These are phyloP conservation scores for Cylloceria caligata DNA, from an alignment of 2,888 invertebrate genomes.

Conservation along the genomic window DNA sequence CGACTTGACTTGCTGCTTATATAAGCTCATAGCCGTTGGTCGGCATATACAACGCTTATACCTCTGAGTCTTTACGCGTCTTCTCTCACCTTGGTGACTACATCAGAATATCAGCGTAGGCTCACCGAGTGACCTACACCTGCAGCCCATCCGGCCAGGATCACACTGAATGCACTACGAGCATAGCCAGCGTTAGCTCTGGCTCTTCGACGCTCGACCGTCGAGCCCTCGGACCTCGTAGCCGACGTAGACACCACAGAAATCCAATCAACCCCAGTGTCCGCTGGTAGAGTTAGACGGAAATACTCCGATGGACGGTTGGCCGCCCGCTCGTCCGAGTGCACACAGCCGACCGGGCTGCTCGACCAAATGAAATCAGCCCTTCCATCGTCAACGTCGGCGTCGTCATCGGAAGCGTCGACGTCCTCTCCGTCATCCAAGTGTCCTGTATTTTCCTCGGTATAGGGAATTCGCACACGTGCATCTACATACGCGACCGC, in stretches of 20 bases:
- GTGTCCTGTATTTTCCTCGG: slow-evolving; percentile 11
- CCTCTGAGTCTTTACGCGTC: not conserved
- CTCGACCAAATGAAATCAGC: slow-evolving; percentile 63
- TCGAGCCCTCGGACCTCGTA: slow-evolving; percentile 38
- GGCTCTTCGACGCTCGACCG: slow-evolving; percentile 10
- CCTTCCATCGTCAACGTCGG: slow-evolving; percentile 36
- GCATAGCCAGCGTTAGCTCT: slow-evolving; percentile 15
- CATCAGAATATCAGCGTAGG: slow-evolving; percentile 25
- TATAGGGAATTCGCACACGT: not conserved
- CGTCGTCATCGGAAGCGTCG: slow-evolving; percentile 19
- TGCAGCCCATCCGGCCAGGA: slow-evolving; percentile 18
- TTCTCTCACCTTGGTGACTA: not conserved
- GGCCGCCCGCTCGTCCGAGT: not conserved
- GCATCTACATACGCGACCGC: not conserved
- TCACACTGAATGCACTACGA: slow-evolving; percentile 26
- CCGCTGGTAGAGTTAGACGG: slow-evolving; percentile 34
- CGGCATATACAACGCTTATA: not conserved
- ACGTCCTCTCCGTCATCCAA: slow-evolving; percentile 17
- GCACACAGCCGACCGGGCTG: slow-evolving; percentile 15
- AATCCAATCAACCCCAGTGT: slow-evolving; percentile 69
- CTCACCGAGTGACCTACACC: slow-evolving; percentile 6
- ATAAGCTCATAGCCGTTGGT: not conserved
- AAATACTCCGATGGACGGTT: slow-evolving; percentile 41
- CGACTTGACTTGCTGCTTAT: not conserved
- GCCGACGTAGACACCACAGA: slow-evolving; percentile 54